Evolutionary conservation across 1,140 invertebrate species (phyloP), one percentile per base, ranked within the genome.

Genomic region (Pteromalus puparum): DNA sequence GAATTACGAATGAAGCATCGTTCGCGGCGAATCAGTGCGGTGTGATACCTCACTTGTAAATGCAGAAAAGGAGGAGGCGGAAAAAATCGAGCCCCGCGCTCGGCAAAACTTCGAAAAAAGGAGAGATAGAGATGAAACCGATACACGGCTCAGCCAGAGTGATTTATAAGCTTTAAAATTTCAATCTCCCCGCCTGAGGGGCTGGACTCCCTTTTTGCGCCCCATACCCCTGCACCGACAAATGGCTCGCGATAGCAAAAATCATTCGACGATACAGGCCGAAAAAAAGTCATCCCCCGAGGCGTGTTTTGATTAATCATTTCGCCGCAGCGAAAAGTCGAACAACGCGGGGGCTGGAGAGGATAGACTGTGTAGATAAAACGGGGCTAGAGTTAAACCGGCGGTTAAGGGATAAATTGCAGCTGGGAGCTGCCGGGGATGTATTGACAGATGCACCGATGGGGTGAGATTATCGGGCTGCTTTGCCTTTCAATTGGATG

Each of bases 111-210:
- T 76, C 1, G 34, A 61, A 65, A 65, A 61, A 65, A 18, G 4
- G 53, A 67, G 4, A 67, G 13, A 24, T 30, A 5, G 65, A 18
- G 61, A 68, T 13, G 10, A 42, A 65, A 38, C n/a, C 77, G 61
- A 79, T 79, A 79, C 61, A 65, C 21, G 18, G 53, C 53, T 61
- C 65, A 30, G 18, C 21, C 21, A 21, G 67, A 75, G 72, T 82
- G 81, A 82, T 82, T 82, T 82, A 76, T 82, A 46, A 38, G 67
- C 53, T 75, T 75, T 75, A 67, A 82, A 82, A 82, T 75, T 75
- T 75, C 81, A 74, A 82, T 75, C 68, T 67, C 61, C 21, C 42
- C 1, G 38, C 6, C 42, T 28, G 68, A n/a, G 15, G 77, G 61
- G 38, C 34, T 48, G 10, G 9, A 42, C 68, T 72, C 24, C 46